Base-by-base conservation (phyloP, 2,113 vertebrate species). In the Vulpes lagopus region DNA sequence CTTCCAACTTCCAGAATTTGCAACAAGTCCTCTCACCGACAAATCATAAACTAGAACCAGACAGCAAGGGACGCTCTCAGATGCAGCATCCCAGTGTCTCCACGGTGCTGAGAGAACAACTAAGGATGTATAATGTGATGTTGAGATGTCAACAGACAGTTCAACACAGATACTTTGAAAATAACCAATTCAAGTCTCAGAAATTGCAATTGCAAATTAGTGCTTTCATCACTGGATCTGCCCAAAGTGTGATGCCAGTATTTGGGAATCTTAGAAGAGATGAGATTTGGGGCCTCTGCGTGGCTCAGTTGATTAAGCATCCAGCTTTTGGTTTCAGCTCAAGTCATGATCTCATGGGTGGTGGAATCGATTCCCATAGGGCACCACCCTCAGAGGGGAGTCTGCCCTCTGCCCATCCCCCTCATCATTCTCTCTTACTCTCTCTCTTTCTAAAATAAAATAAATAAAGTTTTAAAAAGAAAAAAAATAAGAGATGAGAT, bases 391-490 rank as follows among this genome's bases (percentile, higher is more conserved):
- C 15, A 67, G 30, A 32, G 30, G 15, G 65, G 30, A 67, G 65
- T 3, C 65, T 67, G 14, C 30, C 32, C 1, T n/a, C 30, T 67
- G 1, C 1, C 30, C 65, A 30, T n/a, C 65, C 0, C 65, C 30
- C 15, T 0, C 32, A 6, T 2, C 5, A 12, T 67, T 30, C 65
- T 67, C 65, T 8, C 14, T 16, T 0, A 27, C 65, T 32, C 14
- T 16, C 1, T 32, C 65, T 32, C 30, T 67, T 11, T 67, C 64
- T 67, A 67, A 67, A 43, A 43, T 43, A 43, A 67, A 67, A 67
- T 67, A 67, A 67, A 71, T 11, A n/a, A 19, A n/a, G 17, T 8
- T 22, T 71, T 35, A 20, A 35, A 11, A 35, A 69, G 4, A 67
- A 69, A 19, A 38, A n/a, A 17, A 43, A 43, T 43, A 43, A n/a